Conservation (phyloP, 2,113 vertebrate species). For the Notothenia coriiceps region DNA sequence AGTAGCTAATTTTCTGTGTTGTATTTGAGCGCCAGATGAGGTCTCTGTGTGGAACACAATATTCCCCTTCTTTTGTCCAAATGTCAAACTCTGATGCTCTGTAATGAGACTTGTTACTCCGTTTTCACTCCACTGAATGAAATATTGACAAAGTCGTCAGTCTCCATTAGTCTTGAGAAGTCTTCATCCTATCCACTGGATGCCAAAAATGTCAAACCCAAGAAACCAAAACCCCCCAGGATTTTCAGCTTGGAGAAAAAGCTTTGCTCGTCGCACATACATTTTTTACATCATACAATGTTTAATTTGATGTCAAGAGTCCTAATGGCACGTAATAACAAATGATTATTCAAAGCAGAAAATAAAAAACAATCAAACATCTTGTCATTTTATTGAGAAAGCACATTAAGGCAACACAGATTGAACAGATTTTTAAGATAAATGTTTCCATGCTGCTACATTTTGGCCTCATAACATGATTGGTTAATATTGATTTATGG, state of each 20-base stretch:
- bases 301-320: background rate
- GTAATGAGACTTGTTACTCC: constrained; percentile 1
- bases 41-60: constrained; percentile 13
- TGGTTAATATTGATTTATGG: no score
- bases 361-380: background rate
- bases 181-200: background rate
- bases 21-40: background rate
- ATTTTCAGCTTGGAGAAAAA: no score
- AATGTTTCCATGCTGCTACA: no score
- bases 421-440: no score
- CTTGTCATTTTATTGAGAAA: no score
- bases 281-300: no score
- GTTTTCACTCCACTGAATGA: constrained; percentile 14
- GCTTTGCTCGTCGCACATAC: no score
- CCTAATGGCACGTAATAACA: background rate
- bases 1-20: background rate
- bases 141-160: constrained; percentile 36
- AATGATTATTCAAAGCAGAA: background rate
- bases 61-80: constrained; percentile 19
- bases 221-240: no score
- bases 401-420: no score
- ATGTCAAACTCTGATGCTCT: constrained; percentile 7
- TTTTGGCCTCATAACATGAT: no score
- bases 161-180: constrained; percentile 9
- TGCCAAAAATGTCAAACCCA: background rate